A percentile compares a stretch with the other conserved stretches of the same genome.
phyloP scores from a whole-genome alignment of 2,113 vertebrate genomes.

The Hymenochirus boettgeri region DNA sequence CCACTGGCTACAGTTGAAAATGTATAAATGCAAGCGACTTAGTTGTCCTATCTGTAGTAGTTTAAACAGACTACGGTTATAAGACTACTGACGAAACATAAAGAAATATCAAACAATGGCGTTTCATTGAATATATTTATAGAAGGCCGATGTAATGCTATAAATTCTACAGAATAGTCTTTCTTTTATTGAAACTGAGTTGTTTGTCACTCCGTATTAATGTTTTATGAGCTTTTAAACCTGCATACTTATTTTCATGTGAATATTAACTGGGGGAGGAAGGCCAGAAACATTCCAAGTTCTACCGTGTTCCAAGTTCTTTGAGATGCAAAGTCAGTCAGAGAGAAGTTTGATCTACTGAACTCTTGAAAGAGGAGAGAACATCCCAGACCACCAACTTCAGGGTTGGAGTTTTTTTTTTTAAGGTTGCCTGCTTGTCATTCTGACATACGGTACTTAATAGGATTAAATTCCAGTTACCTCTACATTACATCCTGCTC shows the following conservation, averaged over 20 bases:
- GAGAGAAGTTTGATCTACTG: slow-evolving; percentile 6
- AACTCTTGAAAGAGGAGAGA: slow-evolving; percentile 1
- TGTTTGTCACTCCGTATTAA: too few species aligned
- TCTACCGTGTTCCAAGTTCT: background rate
- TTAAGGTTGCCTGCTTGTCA: slow-evolving; percentile 22
- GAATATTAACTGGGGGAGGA: background rate
- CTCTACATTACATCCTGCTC: slow-evolving; percentile 30
- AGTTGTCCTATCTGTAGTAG: too few species aligned
- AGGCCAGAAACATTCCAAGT: slow-evolving; percentile 1
- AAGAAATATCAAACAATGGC: too few species aligned
- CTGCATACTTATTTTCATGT: background rate
- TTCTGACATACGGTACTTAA: slow-evolving; percentile 26
- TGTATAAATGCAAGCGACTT: too few species aligned
- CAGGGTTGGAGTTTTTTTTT: background rate
- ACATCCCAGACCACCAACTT: slow-evolving; percentile 2
- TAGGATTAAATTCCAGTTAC: slow-evolving; percentile 31
- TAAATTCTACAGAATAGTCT: too few species aligned
- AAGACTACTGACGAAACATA: too few species aligned
- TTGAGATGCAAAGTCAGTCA: background rate
- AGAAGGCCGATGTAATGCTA: too few species aligned
- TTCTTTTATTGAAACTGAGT: too few species aligned
- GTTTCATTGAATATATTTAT: too few species aligned
- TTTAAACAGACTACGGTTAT: too few species aligned
- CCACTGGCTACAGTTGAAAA: too few species aligned
- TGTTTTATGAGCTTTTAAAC: too few species aligned